Conservation (phyloP, 2,888 invertebrate species). For the Calephelis perditalis region DNA sequence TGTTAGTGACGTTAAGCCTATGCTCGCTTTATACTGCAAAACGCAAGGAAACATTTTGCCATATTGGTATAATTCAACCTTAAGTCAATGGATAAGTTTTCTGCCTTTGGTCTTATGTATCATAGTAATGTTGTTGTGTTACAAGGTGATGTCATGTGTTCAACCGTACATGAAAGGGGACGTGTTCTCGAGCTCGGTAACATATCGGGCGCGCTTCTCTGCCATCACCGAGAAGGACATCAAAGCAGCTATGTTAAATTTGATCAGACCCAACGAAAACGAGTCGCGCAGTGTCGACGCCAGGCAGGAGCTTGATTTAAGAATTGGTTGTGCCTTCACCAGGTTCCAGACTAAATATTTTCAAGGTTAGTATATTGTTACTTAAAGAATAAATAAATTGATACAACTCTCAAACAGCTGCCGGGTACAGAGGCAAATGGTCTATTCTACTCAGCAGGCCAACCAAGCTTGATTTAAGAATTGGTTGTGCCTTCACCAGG, state of each 20-base stretch:
- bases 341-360: constrained; percentile 99
- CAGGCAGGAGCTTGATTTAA: constrained; percentile 96
- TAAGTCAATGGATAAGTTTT: no score
- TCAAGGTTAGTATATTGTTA: constrained; percentile 78
- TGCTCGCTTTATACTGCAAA: no score
- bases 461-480: constrained; percentile 79
- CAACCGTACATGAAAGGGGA: constrained; percentile 84
- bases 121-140: constrained; percentile 15
- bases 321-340: constrained; percentile 99
- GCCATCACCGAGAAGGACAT: constrained; percentile 99
- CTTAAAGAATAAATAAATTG: no score
- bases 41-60: no score
- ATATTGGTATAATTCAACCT: no score
- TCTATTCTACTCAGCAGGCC: no score
- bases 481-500: constrained; percentile 98
- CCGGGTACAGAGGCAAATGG: no score
- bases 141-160: constrained; percentile 84
- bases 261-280: constrained; percentile 95
- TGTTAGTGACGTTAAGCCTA: no score
- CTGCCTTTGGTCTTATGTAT: no score
- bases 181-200: constrained; percentile 79
- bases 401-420: no score
- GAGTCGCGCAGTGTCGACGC: constrained; percentile 97
- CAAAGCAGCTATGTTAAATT: constrained; percentile 91
- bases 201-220: constrained; percentile 95